Base-by-base conservation (phyloP, 2,797 vertebrate species). In the Takifugu ocellatus region DNA sequence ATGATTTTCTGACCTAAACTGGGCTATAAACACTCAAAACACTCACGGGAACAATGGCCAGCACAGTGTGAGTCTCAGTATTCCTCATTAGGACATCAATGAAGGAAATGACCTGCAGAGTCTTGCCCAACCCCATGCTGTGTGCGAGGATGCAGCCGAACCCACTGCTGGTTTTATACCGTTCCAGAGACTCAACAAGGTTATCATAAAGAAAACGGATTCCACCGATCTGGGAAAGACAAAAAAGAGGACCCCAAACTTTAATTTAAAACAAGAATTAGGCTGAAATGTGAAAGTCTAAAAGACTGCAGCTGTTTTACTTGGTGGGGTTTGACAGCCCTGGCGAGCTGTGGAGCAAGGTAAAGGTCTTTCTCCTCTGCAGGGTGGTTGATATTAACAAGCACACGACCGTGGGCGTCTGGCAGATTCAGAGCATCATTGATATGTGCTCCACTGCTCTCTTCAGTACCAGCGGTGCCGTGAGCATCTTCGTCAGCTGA, bases 101-200 rank as follows among this genome's bases (percentile, higher is more conserved):
- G 84, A 99, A 99, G 78, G 97, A 98, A 88, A 99, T 98, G 85
- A 99, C 94, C 87, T 99, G 97, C 63, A 99, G 89, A 12, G 97
- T 99, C 84, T 99, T 99, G 55, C 97, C 97, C 68, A 99, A 79
- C 25, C 97, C 97, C 97, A 99, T 99, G 84, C 97, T 99, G 86
- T 99, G 97, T 61, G 97, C 97, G 49, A 99, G 93, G 84, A 99
- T 97, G 86, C 97, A 99, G 73, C 97, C 97, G 76, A 99, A 99
- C 26, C 97, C 97, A 78, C 94, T 94, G 86, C 95, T 98, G 82
- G 89, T 92, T 84, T 94, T 94, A 82, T 98, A 99, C 54, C 94
- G 91, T 77, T 98, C 96, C 88, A 96, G 83, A 55, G 96, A 98
- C 79, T 99, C 97, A 5, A 99, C 93, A 75, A 99, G 90, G 88